Conservation (phyloP, 2,113 vertebrate genomes). For the Platysteira castanea region DNA sequence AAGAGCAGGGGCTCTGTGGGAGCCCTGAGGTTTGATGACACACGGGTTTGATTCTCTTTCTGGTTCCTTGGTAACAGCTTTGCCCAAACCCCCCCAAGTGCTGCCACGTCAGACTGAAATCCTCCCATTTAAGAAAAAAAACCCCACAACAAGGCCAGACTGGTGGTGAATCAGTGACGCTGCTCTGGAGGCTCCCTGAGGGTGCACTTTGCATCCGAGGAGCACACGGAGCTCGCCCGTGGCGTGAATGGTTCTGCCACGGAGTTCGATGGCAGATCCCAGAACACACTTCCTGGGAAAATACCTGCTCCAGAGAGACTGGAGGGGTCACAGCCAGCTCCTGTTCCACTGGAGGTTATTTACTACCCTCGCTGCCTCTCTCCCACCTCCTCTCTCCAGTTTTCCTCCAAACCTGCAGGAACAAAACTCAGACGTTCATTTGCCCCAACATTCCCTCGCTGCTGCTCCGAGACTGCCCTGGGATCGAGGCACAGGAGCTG, state of each 20-base stretch:
- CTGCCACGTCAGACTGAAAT: neutral
- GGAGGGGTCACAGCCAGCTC: neutral
- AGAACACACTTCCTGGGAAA: neutral
- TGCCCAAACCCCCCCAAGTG: neutral
- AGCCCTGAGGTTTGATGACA: neutral
- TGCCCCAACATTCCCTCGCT: accelerated
- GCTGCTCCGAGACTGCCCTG: accelerated
- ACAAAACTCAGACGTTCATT: accelerated
- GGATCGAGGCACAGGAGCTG: neutral
- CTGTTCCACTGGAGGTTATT: neutral
- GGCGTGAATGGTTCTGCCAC: neutral
- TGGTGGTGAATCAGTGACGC: neutral
- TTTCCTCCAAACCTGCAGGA: neutral
- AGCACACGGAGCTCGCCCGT: accelerated
- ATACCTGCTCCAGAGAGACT: neutral
- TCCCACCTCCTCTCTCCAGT: neutral
- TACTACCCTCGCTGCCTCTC: neutral
- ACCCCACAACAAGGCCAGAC: neutral
- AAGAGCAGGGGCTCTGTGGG: neutral
- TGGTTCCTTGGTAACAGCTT: conserved; percentile 14
- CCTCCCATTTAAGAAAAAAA: neutral
- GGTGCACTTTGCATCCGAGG: neutral
- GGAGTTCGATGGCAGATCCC: neutral
- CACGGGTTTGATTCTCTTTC: neutral
- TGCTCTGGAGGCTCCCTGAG: neutral